These are phyloP conservation scores for Rhipidura dahli DNA, from an alignment of 2,113 vertebrate genomes.

Conservation along the genomic window DNA sequence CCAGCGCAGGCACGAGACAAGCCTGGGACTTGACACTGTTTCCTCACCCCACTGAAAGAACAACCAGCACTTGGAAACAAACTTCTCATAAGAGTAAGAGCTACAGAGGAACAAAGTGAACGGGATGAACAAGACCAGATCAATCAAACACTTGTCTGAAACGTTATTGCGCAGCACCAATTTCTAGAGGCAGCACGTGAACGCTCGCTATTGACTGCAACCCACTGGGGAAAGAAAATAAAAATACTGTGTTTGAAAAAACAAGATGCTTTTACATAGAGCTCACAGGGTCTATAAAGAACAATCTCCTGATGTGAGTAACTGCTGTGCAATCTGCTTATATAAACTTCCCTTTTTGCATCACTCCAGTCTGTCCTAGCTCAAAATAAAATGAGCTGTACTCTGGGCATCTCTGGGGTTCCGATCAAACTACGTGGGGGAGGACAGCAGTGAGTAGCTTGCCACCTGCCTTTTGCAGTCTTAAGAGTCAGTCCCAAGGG, in stretches of 20 bases:
- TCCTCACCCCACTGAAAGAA: slow-evolving; percentile 3
- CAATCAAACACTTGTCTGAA: background rate
- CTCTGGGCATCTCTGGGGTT: background rate
- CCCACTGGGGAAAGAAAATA: background rate
- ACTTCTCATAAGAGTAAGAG: background rate
- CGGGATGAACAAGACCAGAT: slow-evolving; percentile 9
- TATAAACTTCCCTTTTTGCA: slow-evolving; percentile 30
- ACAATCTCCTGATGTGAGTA: background rate
- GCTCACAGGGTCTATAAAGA: background rate
- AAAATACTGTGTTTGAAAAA: background rate
- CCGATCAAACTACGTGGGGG: background rate
- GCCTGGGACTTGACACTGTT: background rate
- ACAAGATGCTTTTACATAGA: background rate
- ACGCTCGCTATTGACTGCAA: background rate
- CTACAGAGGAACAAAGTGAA: slow-evolving; percentile 3
- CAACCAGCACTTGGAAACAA: slow-evolving; percentile 11
- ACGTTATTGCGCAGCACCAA: background rate
- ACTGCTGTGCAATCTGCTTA: slow-evolving; percentile 9
- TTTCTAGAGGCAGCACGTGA: slow-evolving; percentile 30
- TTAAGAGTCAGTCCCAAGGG: background rate
- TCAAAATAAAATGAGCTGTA: background rate
- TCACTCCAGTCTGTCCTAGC: background rate
- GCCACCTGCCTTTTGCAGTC: background rate
- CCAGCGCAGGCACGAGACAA: background rate
- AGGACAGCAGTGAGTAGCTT: background rate